Evolutionary conservation across 1,140 invertebrate species (phyloP), one percentile per base, ranked within the genome.

Genomic region (Metaphire vulgaris): DNA sequence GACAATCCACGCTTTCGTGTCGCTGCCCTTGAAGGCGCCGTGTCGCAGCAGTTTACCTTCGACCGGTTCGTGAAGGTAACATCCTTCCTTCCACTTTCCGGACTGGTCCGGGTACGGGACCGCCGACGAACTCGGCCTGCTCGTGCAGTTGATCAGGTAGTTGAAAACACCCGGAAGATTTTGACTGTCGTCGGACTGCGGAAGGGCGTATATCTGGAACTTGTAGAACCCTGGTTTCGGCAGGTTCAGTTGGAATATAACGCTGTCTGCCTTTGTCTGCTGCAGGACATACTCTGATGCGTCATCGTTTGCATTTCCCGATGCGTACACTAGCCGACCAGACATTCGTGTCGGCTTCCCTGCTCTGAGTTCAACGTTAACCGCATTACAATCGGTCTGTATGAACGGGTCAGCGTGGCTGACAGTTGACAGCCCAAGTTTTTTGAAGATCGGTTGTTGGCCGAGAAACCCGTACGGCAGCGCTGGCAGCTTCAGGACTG

Each of bases 1-100:
- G 29, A 84, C 80, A 56, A n/a, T 72, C 76, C 2, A 69, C 67
- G 0, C 79, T 72, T 0, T 77, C 69, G 26, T 77, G 77, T 65
- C 79, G 76, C 21, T 79, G 74, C 77, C 80, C 0, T 69, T 75
- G 65, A 77, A 77, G 26, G 83, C 80, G 65, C n/a, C 71, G 64
- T 80, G 56, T 76, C 74, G 26, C 79, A 78, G 72, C 31, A 77
- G 78, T 32, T 77, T 69, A n/a, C 84, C 81, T 56, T 82, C 80
- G 1, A 83, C 74, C 2, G 86, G 86, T 64, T 82, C 82, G 31
- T 79, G 80, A 75, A 87, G 80, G 78, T 81, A 85, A 77, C 86
- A 87, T 0, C 85, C 86, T 72, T 87, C 85, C 77, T 87, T 87
- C 86, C 86, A 87, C 78, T 87, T 85, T 16, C 83, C 84, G 73